Evolutionary conservation across 2,888 invertebrate genomes (phyloP).

Genomic region (Stenchaetothrips biformis): DNA sequence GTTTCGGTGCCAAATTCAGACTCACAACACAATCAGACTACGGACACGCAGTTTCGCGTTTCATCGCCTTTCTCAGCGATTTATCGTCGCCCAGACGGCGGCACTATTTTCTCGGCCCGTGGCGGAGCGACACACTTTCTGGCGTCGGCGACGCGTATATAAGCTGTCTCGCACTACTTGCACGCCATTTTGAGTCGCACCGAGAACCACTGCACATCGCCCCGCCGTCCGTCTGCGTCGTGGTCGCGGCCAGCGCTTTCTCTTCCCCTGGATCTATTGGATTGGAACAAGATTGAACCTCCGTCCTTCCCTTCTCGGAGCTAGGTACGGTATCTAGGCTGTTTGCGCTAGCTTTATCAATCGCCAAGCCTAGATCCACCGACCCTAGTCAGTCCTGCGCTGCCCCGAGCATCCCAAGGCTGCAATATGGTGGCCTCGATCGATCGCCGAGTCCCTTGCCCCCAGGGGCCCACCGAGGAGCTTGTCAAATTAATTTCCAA

Average conservation of each 20-base stretch:
- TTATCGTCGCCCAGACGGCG: background rate
- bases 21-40: too few species aligned
- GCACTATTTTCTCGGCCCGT: background rate
- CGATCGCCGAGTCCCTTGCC: constrained; percentile 5
- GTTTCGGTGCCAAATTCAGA: too few species aligned
- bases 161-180: background rate
- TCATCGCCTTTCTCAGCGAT: too few species aligned
- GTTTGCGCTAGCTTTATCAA: background rate
- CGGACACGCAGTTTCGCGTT: too few species aligned
- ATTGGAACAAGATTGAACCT: background rate
- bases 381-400: background rate
- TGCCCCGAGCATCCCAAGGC: background rate
- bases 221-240: background rate
- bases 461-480: constrained; percentile 35
- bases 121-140: background rate
- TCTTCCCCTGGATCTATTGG: too few species aligned
- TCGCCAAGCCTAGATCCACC: constrained; percentile 18
- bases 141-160: background rate
- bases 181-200: background rate
- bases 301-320: background rate
- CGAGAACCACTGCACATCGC: background rate
- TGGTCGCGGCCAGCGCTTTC: too few species aligned
- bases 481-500: constrained; percentile 36
- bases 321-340: constrained; percentile 20
- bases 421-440: background rate